phyloP scores from a whole-genome alignment of 2,888 invertebrate genomes.

The Gasteruption jaculator region DNA sequence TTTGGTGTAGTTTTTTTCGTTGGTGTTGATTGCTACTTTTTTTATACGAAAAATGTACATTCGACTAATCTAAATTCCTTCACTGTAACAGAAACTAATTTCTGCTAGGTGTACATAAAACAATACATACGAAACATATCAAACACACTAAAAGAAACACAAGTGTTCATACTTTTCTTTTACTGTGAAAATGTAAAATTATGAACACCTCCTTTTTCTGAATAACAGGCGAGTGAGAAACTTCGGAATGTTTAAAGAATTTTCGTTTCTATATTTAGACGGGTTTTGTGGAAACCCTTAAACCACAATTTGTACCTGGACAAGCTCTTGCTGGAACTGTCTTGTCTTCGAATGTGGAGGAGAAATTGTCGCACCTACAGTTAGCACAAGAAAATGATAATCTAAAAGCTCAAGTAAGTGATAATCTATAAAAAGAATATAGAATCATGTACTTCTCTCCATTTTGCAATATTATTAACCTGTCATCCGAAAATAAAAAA shows the following conservation, averaged over 20 bases:
- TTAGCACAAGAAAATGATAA: constrained; percentile 62
- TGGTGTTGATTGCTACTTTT: constrained; percentile 40
- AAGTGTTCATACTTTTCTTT: constrained; percentile 6
- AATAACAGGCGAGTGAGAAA: background rate
- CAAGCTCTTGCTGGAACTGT: constrained; percentile 69
- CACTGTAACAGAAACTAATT: constrained; percentile 35
- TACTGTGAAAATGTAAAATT: background rate
- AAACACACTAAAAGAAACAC: constrained; percentile 30
- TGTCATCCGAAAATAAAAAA: too few species aligned
- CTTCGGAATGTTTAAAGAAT: constrained; percentile 4
- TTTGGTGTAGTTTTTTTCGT: constrained; percentile 38
- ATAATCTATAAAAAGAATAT: too few species aligned
- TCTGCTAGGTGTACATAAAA: constrained; percentile 28
- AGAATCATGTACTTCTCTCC: too few species aligned
- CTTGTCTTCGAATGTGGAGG: constrained; percentile 56
- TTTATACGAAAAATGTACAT: too few species aligned
- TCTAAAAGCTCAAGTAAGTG: constrained; percentile 44
- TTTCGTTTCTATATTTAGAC: constrained; percentile 58
- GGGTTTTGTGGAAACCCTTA: constrained; percentile 84
- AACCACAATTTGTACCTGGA: constrained; percentile 84
- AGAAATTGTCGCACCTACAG: constrained; percentile 66
- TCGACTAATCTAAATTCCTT: constrained; percentile 36
- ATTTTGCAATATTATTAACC: too few species aligned
- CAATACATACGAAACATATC: constrained; percentile 16
- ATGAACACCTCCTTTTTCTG: background rate